Conservation (phyloP, 64 coral and sea anemone genomes). For the Anthopleura sola region DNA sequence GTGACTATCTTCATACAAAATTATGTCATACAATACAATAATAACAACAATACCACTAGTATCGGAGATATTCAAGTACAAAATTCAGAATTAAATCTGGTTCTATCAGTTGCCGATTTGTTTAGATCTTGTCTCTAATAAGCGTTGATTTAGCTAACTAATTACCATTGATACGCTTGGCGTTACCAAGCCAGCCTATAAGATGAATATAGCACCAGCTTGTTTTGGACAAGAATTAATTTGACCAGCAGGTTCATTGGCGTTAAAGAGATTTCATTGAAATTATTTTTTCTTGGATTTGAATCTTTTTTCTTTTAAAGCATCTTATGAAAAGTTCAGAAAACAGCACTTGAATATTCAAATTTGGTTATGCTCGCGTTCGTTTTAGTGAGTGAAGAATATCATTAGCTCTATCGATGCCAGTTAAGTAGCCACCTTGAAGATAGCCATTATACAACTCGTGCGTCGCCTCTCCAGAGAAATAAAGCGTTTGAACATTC, state of each 20-base stretch:
- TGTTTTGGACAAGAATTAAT: neutral
- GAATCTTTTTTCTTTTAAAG: neutral
- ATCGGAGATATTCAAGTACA: no score
- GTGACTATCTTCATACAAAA: no score
- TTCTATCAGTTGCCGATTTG: no score
- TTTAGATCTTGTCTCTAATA: no score
- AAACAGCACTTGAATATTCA: neutral
- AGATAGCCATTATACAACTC: slow-evolving; percentile 80
- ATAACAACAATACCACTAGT: no score
- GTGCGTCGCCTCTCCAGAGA: slow-evolving; percentile 72
- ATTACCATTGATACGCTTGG: no score
- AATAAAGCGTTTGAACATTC: slow-evolving; percentile 44
- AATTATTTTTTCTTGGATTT: neutral
- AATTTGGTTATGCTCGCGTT: neutral
- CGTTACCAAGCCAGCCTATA: no score
- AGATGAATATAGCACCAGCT: neutral
- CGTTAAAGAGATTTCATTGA: neutral
- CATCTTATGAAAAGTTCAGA: neutral
- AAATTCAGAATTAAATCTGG: no score
- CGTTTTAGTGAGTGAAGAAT: slow-evolving; percentile 16
- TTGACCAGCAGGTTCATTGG: neutral
- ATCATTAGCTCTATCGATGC: slow-evolving; percentile 32
- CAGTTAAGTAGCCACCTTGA: slow-evolving; percentile 62
- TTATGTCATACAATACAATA: no score
- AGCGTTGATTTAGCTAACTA: no score